Base-by-base conservation (phyloP, 2,113 vertebrate genomes). In the Scomber colias region DNA sequence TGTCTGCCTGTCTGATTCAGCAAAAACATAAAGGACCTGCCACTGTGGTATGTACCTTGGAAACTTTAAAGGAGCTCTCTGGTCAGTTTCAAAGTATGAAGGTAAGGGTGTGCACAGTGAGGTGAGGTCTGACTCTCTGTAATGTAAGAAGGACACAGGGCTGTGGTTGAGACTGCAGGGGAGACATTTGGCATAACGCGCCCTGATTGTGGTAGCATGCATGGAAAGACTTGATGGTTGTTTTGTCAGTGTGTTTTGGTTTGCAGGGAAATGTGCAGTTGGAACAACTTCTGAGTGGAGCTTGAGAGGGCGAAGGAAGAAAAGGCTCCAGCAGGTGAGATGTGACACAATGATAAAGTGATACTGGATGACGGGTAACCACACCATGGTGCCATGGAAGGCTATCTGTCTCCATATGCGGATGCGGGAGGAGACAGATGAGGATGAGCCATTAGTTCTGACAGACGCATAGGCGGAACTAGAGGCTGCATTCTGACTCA, bases 1-100 rank as follows among this genome's bases (percentile, higher is more conserved):
- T 89, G 75, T 84, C 71, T 85, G 61, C 15, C 72, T 85, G 77
- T 86, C 85, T 84, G 73, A 82, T 69, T 90, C 85, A 79, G 78
- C 74, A 70, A 65, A 61, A 71, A 81, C 79, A 86, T 66, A 86
- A 84, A 88, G 73, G 71, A 77, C 79, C 71, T 15, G 15, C 69
- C 66, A 79, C 75, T 66, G 54, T 70, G 79, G 84, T 77, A 80
- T 81, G 84, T 50, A 81, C 59, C 65, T 87, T 73, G 55, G 84
- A 80, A 76, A 81, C 79, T 79, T 84, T 68, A 71, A 89, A 82
- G 71, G 63, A 55, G 51, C 40, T 72, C 57, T 62, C 17, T 46
- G 53, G 70, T 76, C 77, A 27, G 55, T 84, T 83, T 45, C 87
- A 65, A 0, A 69, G 79, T 2, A 53, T 62, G 71, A 77, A 86